Evolutionary conservation across 2,797 vertebrate genomes (phyloP), one percentile per base, ranked within the genome.

Genomic region (Hybognathus amarus): DNA sequence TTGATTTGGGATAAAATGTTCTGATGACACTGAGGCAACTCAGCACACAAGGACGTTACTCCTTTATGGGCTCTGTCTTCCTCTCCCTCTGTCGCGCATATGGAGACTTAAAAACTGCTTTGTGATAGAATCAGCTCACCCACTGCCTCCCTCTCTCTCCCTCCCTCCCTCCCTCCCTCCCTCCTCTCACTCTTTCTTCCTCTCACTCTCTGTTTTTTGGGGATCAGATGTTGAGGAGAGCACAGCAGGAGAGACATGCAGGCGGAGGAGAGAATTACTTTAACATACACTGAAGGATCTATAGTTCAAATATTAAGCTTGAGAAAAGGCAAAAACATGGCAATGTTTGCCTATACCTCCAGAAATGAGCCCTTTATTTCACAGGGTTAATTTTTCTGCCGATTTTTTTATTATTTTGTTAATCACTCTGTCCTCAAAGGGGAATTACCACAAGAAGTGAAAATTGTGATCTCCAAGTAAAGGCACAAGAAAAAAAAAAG

Each of bases 191-290:
- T 64, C 66, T 47, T n/a, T 27, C 80, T 63, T 30, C 50, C 77
- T 70, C 63, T 77, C 52, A 64, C 42, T 71, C 36, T 54, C 52
- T 63, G 30, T 87, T 87, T 86, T 63, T 88, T 93, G 89, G 90
- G 91, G 89, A 88, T 93, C 91, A 90, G 90, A 92, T 86, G 90
- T 88, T 90, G 91, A 94, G 84, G 76, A 12, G 82, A 71, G 85
- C 59, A 76, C 77, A 79, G 85, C 86, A 61, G 77, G 38, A 73
- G 81, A 77, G 67, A 63, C 24, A 78, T 77, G 79, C 84, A 70
- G 52, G 42, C 59, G 59, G 86, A 45, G 47, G 36, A 86, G 88
- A 91, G 90, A 89, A 71, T 89, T 90, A 80, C 80, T 79, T 69
- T 78, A 77, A 83, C 82, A 75, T 15, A 18, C 74, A 71, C 54